Conservation (phyloP, 2,113 vertebrate species). For the Nycticorax nycticorax region DNA sequence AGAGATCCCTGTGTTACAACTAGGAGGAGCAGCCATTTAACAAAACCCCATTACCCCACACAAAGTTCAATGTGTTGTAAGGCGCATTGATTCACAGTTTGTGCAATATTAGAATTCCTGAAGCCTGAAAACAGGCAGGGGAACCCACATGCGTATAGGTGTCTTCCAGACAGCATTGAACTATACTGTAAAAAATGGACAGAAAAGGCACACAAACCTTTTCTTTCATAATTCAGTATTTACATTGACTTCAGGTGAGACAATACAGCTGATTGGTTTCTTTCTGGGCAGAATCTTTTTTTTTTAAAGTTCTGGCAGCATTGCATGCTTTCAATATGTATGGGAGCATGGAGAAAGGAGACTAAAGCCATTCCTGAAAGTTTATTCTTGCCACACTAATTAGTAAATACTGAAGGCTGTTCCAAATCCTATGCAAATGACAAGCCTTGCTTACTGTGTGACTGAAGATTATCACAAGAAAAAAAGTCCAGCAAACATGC, state of each 20-base stretch:
- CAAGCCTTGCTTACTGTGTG: neutral
- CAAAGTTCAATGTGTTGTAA: neutral
- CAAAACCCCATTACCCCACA: neutral
- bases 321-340: neutral
- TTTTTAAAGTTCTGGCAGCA: neutral
- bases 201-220: neutral
- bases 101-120: neutral
- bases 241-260: neutral
- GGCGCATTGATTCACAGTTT: neutral
- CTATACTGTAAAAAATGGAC: neutral
- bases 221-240: neutral
- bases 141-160: neutral
- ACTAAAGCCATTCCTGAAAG: neutral
- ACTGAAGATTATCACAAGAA: neutral
- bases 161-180: neutral
- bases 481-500: neutral
- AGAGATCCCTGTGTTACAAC: neutral
- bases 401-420: neutral
- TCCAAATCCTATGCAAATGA: neutral
- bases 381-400: neutral
- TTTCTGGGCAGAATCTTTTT: neutral
- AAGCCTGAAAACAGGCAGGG: neutral
- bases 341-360: neutral
- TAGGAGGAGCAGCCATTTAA: neutral
- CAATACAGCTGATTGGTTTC: neutral